phyloP scores from a whole-genome alignment of 2,888 invertebrate genomes.

The Pammene aurita region DNA sequence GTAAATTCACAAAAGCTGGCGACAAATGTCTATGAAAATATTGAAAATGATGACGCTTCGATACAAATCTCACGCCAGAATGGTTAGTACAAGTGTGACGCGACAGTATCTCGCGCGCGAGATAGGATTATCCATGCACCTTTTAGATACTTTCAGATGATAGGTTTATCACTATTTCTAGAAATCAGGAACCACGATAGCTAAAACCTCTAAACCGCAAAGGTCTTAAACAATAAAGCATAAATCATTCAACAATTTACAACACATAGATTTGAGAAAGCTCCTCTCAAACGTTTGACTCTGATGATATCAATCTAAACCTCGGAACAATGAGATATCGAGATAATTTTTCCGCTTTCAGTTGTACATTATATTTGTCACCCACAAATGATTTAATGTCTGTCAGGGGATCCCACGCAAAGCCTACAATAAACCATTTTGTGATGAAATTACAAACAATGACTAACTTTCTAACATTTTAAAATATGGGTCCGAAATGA shows the following conservation, averaged over 20 bases:
- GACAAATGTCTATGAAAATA: too few relatives aligned
- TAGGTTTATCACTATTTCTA: not conserved
- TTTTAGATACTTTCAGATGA: not conserved
- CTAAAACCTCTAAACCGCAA: conserved; percentile 15
- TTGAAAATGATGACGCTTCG: too few relatives aligned
- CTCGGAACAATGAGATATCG: conserved; percentile 55
- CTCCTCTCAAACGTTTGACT: conserved; percentile 44
- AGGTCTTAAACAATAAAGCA: conserved; percentile 20
- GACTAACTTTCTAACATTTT: conserved; percentile 27
- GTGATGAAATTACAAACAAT: conserved; percentile 39
- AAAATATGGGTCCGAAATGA: conserved; percentile 26
- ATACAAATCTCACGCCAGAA: too few relatives aligned
- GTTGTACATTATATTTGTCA: conserved; percentile 57
- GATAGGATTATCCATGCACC: too few relatives aligned
- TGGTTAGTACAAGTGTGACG: too few relatives aligned
- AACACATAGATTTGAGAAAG: conserved; percentile 49
- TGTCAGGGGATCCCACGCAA: conserved; percentile 51
- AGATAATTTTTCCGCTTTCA: conserved; percentile 54
- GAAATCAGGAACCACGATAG: not conserved
- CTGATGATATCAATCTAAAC: conserved; percentile 51
- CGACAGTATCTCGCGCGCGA: too few relatives aligned
- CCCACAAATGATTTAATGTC: conserved; percentile 53
- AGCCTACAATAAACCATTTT: conserved; percentile 39
- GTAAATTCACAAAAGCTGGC: too few relatives aligned
- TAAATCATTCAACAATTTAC: conserved; percentile 43